Evolutionary conservation across 2,888 invertebrate genomes (phyloP).

Genomic region (Scaptomyza tumidula): DNA sequence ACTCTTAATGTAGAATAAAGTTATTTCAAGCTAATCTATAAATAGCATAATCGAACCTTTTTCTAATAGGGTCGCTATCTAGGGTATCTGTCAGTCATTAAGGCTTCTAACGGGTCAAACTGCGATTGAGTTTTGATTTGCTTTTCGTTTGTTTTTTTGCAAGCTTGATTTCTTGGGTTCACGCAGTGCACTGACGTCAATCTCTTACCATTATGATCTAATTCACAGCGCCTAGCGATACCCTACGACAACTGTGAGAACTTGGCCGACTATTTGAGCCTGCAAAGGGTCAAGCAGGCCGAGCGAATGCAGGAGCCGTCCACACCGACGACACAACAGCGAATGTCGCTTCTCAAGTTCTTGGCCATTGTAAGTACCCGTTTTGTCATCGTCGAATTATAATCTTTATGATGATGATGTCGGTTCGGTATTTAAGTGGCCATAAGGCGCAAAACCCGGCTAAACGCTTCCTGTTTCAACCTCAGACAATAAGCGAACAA

Average conservation of each 20-base stretch:
- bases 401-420: slow-evolving; percentile 34
- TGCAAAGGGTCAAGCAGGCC: slow-evolving; percentile 55
- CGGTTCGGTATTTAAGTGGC: background rate
- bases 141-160: slow-evolving; percentile 11
- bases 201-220: slow-evolving; percentile 41
- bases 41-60: background rate
- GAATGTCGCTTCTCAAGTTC: slow-evolving; percentile 87
- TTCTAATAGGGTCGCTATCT: background rate
- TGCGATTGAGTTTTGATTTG: slow-evolving; percentile 11
- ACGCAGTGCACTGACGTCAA: slow-evolving; percentile 44
- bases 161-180: slow-evolving; percentile 14
- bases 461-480: slow-evolving; percentile 58
- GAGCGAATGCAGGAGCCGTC: slow-evolving; percentile 36
- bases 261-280: slow-evolving; percentile 79
- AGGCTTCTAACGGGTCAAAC: too few relatives aligned
- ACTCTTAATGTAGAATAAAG: too few relatives aligned
- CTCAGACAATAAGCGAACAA: slow-evolving; percentile 64
- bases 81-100: background rate
- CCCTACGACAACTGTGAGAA: slow-evolving; percentile 77
- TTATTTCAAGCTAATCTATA: too few relatives aligned
- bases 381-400: slow-evolving; percentile 6
- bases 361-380: slow-evolving; percentile 90
- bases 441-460: background rate
- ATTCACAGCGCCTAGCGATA: slow-evolving; percentile 72
- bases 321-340: slow-evolving; percentile 65